These are phyloP conservation scores for Ypsolopha scabrella DNA, from an alignment of 2,888 invertebrate genomes.

Conservation along the genomic window DNA sequence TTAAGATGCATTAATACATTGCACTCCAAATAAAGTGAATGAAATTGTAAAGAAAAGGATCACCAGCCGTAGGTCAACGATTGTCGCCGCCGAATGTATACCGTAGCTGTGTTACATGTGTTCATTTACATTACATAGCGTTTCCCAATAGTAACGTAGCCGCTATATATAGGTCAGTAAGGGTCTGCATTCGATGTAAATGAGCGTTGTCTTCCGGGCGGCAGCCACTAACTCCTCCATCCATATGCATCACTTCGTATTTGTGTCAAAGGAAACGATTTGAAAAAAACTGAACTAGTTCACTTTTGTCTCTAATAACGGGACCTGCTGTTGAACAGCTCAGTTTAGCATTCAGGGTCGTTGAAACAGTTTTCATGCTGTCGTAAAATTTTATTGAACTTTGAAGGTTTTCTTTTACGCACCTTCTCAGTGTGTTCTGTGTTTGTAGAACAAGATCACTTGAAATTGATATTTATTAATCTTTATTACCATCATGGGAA, in stretches of 20 bases:
- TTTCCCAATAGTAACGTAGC: conserved; percentile 16
- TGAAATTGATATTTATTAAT: too few relatives aligned
- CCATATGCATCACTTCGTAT: conserved; percentile 27
- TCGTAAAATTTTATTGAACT: conserved; percentile 19
- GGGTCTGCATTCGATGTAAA: conserved; percentile 43
- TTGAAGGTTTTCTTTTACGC: conserved; percentile 19
- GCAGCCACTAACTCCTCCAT: conserved; percentile 12
- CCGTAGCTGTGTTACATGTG: conserved; percentile 11
- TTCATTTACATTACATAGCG: conserved; percentile 11
- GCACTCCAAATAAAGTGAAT: background rate
- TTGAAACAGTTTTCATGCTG: conserved; percentile 18
- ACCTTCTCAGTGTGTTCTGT: conserved; percentile 5
- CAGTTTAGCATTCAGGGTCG: conserved; percentile 35
- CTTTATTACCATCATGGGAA: too few relatives aligned
- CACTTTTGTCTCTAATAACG: conserved; percentile 38
- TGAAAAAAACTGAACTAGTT: conserved; percentile 28
- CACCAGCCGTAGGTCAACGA: background rate
- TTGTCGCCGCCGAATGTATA: conserved; percentile 7
- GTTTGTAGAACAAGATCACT: too few relatives aligned
- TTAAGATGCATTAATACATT: too few relatives aligned
- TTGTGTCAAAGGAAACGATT: conserved; percentile 38
- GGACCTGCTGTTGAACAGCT: conserved; percentile 16
- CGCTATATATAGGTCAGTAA: conserved; percentile 15
- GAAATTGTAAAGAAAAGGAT: background rate
- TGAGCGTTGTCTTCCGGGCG: conserved; percentile 30